These are phyloP conservation scores for Dasyprocta punctata DNA, from an alignment of 2,113 vertebrate species.

Conservation along the genomic window DNA sequence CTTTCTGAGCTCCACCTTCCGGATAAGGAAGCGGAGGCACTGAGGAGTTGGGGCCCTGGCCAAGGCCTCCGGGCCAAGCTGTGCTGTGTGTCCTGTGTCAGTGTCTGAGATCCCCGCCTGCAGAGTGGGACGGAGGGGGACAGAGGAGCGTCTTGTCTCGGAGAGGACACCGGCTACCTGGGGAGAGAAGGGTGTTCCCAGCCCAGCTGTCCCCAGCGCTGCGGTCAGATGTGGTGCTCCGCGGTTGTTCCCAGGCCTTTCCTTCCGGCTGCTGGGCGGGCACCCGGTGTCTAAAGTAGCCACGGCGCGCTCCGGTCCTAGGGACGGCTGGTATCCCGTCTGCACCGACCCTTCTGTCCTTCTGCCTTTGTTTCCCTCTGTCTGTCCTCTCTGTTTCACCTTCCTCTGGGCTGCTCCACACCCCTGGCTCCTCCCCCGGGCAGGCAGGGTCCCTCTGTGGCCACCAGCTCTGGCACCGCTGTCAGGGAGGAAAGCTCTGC, in stretches of 20 bases:
- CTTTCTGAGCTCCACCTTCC: too few species aligned
- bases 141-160: neutral
- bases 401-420: neutral
- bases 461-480: neutral
- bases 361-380: neutral
- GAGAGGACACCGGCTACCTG: neutral
- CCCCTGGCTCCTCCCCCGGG: neutral
- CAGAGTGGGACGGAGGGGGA: neutral
- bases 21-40: neutral
- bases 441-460: too few species aligned
- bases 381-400: neutral
- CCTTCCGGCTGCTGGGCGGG: neutral
- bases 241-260: neutral
- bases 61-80: neutral
- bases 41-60: neutral
- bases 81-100: neutral
- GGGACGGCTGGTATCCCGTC: too few species aligned
- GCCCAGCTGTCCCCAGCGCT: rapidly evolving
- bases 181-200: neutral
- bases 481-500: neutral
- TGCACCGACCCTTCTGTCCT: neutral
- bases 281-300: too few species aligned
- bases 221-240: too few species aligned
- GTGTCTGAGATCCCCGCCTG: neutral
- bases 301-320: too few species aligned